These are phyloP conservation scores for Sebastolobus altivelis DNA, from an alignment of 2,797 vertebrate species.

Conservation along the genomic window DNA sequence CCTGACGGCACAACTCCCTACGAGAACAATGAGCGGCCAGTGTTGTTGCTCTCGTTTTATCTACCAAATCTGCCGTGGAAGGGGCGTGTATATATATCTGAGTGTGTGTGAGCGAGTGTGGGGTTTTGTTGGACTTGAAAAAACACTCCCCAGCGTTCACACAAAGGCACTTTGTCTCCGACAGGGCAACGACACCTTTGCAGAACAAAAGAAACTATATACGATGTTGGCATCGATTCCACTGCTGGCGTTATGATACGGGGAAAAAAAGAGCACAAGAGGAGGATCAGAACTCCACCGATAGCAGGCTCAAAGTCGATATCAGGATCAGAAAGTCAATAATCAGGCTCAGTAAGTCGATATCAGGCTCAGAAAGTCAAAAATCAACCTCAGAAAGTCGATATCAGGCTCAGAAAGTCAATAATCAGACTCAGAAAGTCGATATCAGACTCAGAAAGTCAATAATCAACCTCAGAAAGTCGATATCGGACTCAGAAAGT, in stretches of 20 bases:
- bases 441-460: too few relatives aligned
- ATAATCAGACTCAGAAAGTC: too few relatives aligned
- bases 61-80: slow-evolving; percentile 67
- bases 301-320: neutral
- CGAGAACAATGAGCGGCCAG: slow-evolving; percentile 76
- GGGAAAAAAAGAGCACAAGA: neutral
- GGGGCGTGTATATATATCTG: slow-evolving; percentile 44
- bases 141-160: slow-evolving; percentile 62
- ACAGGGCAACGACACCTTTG: slow-evolving; percentile 57
- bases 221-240: slow-evolving; percentile 39
- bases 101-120: neutral
- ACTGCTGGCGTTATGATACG: slow-evolving; percentile 46
- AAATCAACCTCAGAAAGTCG: too few relatives aligned
- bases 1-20: slow-evolving; percentile 65
- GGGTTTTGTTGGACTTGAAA: slow-evolving; percentile 16
- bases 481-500: too few relatives aligned
- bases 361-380: neutral
- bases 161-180: slow-evolving; percentile 77
- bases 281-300: neutral
- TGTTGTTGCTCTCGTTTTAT: slow-evolving; percentile 69
- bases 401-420: too few relatives aligned
- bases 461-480: too few relatives aligned
- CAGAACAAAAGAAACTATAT: slow-evolving; percentile 73
- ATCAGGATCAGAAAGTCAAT: neutral
- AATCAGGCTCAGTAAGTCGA: neutral